Evolutionary conservation across 2,888 invertebrate species (phyloP), one percentile per base, ranked within the genome.

Genomic region (Latrodectus hesperus): DNA sequence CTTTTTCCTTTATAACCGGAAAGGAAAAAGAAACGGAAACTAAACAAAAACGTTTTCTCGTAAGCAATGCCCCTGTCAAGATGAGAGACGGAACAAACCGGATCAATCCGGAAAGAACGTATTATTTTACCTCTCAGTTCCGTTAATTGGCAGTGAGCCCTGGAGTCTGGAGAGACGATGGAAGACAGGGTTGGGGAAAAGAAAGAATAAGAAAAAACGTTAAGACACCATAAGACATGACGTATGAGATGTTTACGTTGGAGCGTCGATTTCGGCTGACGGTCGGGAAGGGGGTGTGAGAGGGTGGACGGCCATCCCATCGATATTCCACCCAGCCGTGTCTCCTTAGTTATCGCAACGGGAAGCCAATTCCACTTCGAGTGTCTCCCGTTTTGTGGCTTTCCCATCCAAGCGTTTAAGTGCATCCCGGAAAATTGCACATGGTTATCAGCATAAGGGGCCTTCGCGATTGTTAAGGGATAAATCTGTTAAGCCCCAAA

Each of bases 171-270:
- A 49, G 51, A 65, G 10, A 70, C 9, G 71, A 5, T 49, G 16
- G 71, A 83, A 60, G 53, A 60, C 73, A 81, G 14, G 67, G 51
- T 12, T 12, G 60, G 64, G 74, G 38, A 53, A 81, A 78, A 49
- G 9, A 78, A 51, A 68, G 68, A 78, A 74, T 38, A 38, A 17
- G n/a, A 67, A 68, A 22, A 52, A 79, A 79, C 81, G 81, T 67
- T 78, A 72, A 81, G 82, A 82, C 82, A 75, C 22, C 68, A 49
- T 38, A 70, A 70, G 75, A 82, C 72, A 86, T 53, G 86, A 75
- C 81, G 53, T 38, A 76, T 71, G 86, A 81, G 71, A 81, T 86
- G 81, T 86, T 86, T 86, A 77, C 76, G 76, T 77, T 86, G 76
- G 76, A 70, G 72, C 49, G 70, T 75, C 64, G 74, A 53, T 80